A percentile compares a stretch with the other conserved stretches of the same genome.
phyloP scores from a whole-genome alignment of 2,888 invertebrate species.

The Elegia similella region DNA sequence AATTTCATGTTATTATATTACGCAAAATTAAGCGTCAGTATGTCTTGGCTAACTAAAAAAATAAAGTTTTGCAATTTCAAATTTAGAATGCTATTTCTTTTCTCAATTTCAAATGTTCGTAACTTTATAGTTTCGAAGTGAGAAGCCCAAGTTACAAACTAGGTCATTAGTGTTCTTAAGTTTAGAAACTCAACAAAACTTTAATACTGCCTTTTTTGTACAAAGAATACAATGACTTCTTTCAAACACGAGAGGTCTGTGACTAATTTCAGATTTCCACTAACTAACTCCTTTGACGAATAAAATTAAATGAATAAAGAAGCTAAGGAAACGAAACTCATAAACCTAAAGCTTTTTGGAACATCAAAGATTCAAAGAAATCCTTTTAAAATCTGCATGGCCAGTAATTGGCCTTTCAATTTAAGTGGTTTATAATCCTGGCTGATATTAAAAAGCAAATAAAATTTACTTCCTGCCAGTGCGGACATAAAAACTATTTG shows the following conservation, averaged over 20 bases:
- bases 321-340: not conserved
- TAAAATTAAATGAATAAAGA: too few species aligned
- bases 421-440: slow-evolving; percentile 6
- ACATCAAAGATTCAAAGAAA: not conserved
- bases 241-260: not conserved
- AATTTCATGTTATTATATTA: too few species aligned
- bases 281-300: not conserved
- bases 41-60: too few species aligned
- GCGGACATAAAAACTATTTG: slow-evolving; percentile 32
- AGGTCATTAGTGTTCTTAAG: not conserved
- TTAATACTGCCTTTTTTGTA: not conserved
- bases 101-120: too few species aligned
- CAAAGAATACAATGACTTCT: not conserved
- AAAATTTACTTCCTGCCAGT: slow-evolving; percentile 20
- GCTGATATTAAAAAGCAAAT: slow-evolving; percentile 6
- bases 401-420: not conserved
- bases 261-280: not conserved
- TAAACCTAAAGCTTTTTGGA: not conserved
- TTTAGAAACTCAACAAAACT: too few species aligned
- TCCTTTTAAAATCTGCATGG: not conserved
- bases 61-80: too few species aligned
- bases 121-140: too few species aligned
- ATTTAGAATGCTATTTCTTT: too few species aligned
- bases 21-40: too few species aligned
- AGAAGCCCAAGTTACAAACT: not conserved